Percentiles rank a stretch among this genome's conserved stretches.
These are phyloP conservation scores for Sisyra terminalis DNA, from an alignment of 2,888 invertebrate genomes.

Conservation along the genomic window DNA sequence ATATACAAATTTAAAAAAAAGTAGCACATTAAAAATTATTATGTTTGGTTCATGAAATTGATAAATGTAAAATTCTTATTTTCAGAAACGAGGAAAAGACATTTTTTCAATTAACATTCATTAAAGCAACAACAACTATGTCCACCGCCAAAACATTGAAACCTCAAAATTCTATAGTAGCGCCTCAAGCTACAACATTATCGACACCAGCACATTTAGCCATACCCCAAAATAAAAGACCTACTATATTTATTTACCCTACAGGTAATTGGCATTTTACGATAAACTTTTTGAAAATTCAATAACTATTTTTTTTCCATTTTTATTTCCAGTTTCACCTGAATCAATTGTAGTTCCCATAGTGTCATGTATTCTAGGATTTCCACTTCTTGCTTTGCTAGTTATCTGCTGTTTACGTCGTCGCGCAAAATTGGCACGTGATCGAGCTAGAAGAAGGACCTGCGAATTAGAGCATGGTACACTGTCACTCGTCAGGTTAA, in stretches of 20 bases:
- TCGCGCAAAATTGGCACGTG: constrained; percentile 68
- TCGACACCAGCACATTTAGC: constrained; percentile 10
- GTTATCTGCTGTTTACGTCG: constrained; percentile 75
- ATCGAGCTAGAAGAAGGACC: constrained; percentile 64
- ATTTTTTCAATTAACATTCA: no score
- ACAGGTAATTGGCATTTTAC: constrained; percentile 34
- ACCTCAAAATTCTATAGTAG: neutral
- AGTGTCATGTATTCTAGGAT: constrained; percentile 78
- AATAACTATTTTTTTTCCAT: neutral
- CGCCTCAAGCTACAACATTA: constrained; percentile 12
- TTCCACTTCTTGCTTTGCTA: constrained; percentile 69
- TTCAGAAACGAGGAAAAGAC: no score
- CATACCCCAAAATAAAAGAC: constrained; percentile 44
- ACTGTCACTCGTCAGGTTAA: constrained; percentile 62
- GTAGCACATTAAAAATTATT: no score
- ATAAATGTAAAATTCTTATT: no score
- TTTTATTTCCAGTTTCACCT: constrained; percentile 52
- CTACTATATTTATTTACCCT: constrained; percentile 54
- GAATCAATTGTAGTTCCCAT: constrained; percentile 80
- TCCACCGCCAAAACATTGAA: neutral
- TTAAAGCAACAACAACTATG: neutral
- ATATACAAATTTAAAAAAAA: no score
- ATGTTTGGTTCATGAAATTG: no score
- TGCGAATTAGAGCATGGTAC: constrained; percentile 72
- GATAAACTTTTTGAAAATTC: neutral